Conservation (phyloP, 1,140 invertebrate genomes). For the Contarinia nasturtii region DNA sequence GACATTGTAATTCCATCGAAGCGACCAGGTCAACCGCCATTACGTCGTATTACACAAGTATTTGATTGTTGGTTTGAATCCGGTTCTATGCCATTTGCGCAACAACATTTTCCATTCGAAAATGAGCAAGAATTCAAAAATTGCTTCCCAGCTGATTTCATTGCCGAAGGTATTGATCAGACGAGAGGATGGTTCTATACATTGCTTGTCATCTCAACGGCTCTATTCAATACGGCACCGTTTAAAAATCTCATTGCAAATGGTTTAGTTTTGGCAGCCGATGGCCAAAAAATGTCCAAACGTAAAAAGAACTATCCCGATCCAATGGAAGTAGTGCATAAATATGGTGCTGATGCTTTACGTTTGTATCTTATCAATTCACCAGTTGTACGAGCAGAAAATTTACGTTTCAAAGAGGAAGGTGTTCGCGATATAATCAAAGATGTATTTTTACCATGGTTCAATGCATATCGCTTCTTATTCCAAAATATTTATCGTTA, state of each 20-base stretch:
- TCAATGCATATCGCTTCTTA: slow-evolving; percentile 93
- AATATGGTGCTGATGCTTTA: slow-evolving; percentile 94
- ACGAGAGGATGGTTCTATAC: slow-evolving; percentile 99
- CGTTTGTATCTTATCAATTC: slow-evolving; percentile 95
- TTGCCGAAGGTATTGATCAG: slow-evolving; percentile 98
- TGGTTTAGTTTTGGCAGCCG: slow-evolving; percentile 83
- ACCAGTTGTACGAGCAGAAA: slow-evolving; percentile 93
- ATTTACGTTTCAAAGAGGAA: slow-evolving; percentile 90
- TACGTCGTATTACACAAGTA: slow-evolving; percentile 79
- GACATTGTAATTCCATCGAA: slow-evolving; percentile 83
- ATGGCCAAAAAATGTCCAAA: slow-evolving; percentile 99
- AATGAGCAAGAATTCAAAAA: slow-evolving; percentile 80
- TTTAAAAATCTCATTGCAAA: slow-evolving; percentile 97
- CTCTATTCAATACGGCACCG: slow-evolving; percentile 89
- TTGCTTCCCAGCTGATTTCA: slow-evolving; percentile 97
- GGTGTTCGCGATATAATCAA: slow-evolving; percentile 92
- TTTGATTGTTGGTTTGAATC: slow-evolving; percentile 99
- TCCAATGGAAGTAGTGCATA: slow-evolving; percentile 75
- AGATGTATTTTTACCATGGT: slow-evolving; percentile 97
- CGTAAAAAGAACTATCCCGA: slow-evolving; percentile 98
- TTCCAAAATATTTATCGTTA: slow-evolving; percentile 81
- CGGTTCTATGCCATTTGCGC: slow-evolving; percentile 97
- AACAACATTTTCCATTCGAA: slow-evolving; percentile 94
- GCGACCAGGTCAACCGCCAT: slow-evolving; percentile 56
- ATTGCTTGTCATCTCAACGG: slow-evolving; percentile 84